Percentiles rank a stretch among this genome's conserved stretches.
Conservation (phyloP, 2,113 vertebrate genomes). For the Ascaphus truei region DNA sequence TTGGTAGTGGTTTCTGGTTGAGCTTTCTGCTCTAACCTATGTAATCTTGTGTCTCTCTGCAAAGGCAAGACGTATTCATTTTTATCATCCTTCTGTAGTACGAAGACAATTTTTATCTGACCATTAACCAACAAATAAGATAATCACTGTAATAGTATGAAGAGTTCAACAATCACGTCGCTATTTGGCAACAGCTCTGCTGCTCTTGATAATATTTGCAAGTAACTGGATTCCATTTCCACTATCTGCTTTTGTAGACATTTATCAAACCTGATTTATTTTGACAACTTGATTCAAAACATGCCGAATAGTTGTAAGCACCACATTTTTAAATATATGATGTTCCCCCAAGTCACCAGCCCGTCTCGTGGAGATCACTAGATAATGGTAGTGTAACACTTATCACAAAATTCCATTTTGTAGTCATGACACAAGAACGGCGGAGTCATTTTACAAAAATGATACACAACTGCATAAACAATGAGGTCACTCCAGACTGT, state of each 20-base stretch:
- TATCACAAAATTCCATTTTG: background rate
- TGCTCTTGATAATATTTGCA: background rate
- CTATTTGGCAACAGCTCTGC: background rate
- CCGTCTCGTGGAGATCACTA: background rate
- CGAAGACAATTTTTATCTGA: too few relatives aligned
- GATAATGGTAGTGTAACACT: background rate
- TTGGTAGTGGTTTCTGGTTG: too few relatives aligned
- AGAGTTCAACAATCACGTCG: background rate
- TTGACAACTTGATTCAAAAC: slow-evolving; percentile 5
- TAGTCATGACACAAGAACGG: too few relatives aligned
- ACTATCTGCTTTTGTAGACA: background rate
- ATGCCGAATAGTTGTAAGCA: background rate
- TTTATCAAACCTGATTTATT: background rate
- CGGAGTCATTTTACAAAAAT: slow-evolving; percentile 11
- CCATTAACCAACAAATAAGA: too few relatives aligned
- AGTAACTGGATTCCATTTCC: background rate
- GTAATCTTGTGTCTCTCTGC: too few relatives aligned
- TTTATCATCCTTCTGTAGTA: too few relatives aligned
- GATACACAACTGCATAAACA: slow-evolving; percentile 11
- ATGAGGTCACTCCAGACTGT: background rate
- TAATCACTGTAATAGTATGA: too few relatives aligned
- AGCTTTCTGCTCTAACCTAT: too few relatives aligned
- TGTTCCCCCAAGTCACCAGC: background rate
- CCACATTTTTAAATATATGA: background rate
- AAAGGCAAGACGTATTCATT: too few relatives aligned